Conservation (phyloP, 2,113 vertebrate species). For the Nycticryphes semicollaris region DNA sequence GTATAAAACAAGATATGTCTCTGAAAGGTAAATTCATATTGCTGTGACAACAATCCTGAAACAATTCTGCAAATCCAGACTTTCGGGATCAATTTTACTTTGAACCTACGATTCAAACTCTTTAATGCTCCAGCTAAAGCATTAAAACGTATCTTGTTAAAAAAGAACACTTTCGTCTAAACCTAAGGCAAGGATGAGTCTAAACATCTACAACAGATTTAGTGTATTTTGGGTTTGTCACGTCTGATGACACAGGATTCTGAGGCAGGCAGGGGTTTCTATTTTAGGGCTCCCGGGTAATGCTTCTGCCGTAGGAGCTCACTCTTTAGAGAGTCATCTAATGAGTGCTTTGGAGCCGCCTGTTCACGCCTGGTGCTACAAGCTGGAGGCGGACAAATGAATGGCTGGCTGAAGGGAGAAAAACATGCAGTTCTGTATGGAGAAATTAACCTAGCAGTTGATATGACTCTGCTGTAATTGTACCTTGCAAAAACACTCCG, state of each 20-base stretch:
- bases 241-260: background rate
- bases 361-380: slow-evolving; percentile 15
- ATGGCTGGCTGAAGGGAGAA: slow-evolving; percentile 52
- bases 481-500: slow-evolving; percentile 20
- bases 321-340: background rate
- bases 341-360: background rate
- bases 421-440: slow-evolving; percentile 9
- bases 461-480: slow-evolving; percentile 43
- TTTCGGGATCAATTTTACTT: background rate
- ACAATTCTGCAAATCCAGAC: background rate
- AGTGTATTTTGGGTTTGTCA: background rate
- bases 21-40: background rate
- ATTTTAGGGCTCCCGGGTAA: background rate
- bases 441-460: slow-evolving; percentile 42
- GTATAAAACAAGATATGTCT: background rate
- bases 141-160: background rate
- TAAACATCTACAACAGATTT: background rate
- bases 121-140: background rate
- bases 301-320: background rate
- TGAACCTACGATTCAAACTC: background rate
- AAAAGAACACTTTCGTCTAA: background rate
- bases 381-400: slow-evolving; percentile 63
- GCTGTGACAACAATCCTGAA: background rate
- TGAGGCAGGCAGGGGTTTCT: background rate
- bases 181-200: background rate